Conservation (phyloP, 2,113 vertebrate species). For the Pelusios castaneus region DNA sequence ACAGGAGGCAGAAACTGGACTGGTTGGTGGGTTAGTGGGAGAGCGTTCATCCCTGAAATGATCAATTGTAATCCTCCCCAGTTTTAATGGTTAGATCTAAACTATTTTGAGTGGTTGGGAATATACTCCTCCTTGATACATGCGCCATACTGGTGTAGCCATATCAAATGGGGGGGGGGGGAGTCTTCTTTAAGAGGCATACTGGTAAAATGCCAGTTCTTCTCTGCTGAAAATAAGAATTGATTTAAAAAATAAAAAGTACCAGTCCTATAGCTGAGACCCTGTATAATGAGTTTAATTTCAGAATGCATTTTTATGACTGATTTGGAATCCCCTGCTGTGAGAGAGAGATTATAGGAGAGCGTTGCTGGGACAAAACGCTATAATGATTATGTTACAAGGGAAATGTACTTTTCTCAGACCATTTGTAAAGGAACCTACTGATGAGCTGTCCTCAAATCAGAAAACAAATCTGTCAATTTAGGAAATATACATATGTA, state of each 20-base stretch:
- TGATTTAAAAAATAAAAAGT: not conserved
- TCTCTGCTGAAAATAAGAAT: not conserved
- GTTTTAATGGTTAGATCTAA: slow-evolving; percentile 56
- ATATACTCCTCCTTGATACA: slow-evolving; percentile 1
- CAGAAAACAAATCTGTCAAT: not conserved
- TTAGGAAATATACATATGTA: not conserved
- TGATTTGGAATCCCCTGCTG: not conserved
- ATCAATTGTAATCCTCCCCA: slow-evolving; percentile 19
- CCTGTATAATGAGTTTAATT: not conserved
- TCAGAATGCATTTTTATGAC: not conserved
- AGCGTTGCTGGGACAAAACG: not conserved
- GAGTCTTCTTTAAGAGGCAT: not conserved
- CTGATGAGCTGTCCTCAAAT: not conserved
- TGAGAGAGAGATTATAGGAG: not conserved
- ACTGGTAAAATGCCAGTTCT: not conserved
- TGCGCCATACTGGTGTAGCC: not conserved
- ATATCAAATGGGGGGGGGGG: accelerated
- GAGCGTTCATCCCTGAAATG: not conserved
- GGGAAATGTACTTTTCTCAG: not conserved
- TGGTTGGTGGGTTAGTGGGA: slow-evolving; percentile 3
- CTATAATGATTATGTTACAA: accelerated
- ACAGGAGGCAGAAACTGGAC: slow-evolving; percentile 52
- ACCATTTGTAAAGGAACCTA: not conserved
- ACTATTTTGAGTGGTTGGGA: accelerated
- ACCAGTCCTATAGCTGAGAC: not conserved